Conservation (phyloP, 2,113 vertebrate genomes). For the Arothron firmamentum region DNA sequence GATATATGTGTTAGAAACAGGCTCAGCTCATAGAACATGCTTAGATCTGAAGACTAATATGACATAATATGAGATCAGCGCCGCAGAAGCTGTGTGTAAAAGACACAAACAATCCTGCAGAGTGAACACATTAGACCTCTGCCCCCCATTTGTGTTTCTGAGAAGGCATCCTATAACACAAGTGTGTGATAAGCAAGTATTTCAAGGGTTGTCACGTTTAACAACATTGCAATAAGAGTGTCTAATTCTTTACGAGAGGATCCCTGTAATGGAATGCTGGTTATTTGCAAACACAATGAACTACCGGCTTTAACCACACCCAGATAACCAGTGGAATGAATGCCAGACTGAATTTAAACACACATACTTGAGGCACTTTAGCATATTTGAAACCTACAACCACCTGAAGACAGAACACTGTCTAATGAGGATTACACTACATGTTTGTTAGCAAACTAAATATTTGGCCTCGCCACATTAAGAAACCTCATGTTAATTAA, state of each 20-base stretch:
- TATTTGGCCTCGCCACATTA: not conserved
- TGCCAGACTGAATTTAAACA: not conserved
- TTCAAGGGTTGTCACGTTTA: conserved; percentile 5
- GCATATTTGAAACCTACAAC: not conserved
- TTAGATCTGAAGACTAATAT: not conserved
- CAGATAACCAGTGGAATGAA: conserved; percentile 46
- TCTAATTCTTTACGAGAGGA: conserved; percentile 6
- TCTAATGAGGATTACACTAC: not conserved
- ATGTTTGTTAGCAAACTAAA: not conserved
- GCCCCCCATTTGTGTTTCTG: not conserved
- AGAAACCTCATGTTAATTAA: not conserved
- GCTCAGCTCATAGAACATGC: not conserved
- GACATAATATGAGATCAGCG: not conserved
- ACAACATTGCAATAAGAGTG: conserved; percentile 8
- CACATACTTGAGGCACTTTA: not conserved
- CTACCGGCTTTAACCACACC: conserved; percentile 39
- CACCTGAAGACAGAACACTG: conserved; percentile 6
- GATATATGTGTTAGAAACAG: conserved; percentile 12
- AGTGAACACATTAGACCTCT: no score
- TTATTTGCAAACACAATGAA: not conserved
- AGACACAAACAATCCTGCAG: not conserved
- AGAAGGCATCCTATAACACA: conserved; percentile 1
- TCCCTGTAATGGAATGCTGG: conserved; percentile 24
- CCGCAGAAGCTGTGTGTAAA: not conserved
- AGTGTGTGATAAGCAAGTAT: not conserved